phyloP scores from a whole-genome alignment of 2,888 invertebrate species.

The Lithophane leautieri region DNA sequence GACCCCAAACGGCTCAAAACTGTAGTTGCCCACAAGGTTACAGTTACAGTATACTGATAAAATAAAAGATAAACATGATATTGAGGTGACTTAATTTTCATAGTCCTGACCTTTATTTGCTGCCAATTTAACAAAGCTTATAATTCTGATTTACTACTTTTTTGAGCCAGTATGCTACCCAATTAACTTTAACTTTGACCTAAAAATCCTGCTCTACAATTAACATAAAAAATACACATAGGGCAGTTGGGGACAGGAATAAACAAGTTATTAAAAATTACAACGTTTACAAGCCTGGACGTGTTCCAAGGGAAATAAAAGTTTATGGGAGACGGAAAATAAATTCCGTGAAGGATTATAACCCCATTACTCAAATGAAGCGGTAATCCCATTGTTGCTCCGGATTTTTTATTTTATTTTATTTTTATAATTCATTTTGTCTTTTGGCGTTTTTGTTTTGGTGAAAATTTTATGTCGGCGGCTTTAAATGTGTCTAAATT shows the following conservation, averaged over 20 bases:
- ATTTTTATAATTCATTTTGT: slow-evolving; percentile 49
- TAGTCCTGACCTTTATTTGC: background rate
- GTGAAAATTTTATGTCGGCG: background rate
- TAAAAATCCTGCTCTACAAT: slow-evolving; percentile 4
- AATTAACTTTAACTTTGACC: background rate
- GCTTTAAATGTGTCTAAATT: slow-evolving; percentile 3
- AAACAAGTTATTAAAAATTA: slow-evolving; percentile 52
- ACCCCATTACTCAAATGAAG: slow-evolving; percentile 70
- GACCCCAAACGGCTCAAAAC: too few relatives aligned
- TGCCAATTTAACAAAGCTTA: background rate
- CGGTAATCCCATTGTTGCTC: slow-evolving; percentile 59
- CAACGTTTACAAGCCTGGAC: slow-evolving; percentile 40
- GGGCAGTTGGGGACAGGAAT: slow-evolving; percentile 2
- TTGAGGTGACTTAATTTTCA: background rate
- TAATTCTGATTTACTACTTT: too few relatives aligned
- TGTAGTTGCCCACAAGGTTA: too few relatives aligned
- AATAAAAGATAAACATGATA: background rate
- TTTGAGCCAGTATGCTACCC: background rate
- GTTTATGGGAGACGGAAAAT: slow-evolving; percentile 61
- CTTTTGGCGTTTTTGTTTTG: slow-evolving; percentile 10
- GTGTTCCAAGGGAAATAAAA: slow-evolving; percentile 62
- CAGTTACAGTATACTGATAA: too few relatives aligned
- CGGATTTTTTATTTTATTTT: slow-evolving; percentile 37
- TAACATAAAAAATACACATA: background rate
- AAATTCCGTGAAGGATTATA: slow-evolving; percentile 66